Conservation (phyloP, 2,797 vertebrate genomes). For the Melanotaenia parkinsoni region DNA sequence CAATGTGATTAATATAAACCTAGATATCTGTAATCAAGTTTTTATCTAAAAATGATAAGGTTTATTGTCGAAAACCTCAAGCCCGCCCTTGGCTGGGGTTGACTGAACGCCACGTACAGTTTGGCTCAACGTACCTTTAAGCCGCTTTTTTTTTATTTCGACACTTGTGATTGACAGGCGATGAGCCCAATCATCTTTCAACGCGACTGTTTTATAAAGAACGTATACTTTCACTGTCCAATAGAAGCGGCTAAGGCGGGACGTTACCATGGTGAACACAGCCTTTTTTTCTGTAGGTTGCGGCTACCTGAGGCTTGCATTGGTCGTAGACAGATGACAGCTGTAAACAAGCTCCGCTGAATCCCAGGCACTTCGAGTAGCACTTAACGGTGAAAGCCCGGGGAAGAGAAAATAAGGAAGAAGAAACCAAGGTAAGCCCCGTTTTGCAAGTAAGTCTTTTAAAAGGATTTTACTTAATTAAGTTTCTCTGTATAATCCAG, state of each 20-base stretch:
- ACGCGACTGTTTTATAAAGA: conserved; percentile 54
- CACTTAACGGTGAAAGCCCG: conserved; percentile 1
- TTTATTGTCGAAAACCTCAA: not conserved
- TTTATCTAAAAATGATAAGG: not conserved
- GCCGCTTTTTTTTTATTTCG: not conserved
- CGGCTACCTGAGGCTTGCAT: conserved; percentile 35
- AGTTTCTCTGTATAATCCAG: not conserved
- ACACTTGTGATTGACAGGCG: conserved; percentile 57
- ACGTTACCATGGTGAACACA: conserved; percentile 64
- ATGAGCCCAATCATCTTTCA: conserved; percentile 64
- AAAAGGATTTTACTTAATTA: not conserved
- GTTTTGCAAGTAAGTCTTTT: not conserved
- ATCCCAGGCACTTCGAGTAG: conserved; percentile 18
- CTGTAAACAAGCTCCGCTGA: conserved; percentile 58
- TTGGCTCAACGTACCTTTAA: conserved; percentile 62
- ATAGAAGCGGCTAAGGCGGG: conserved; percentile 56
- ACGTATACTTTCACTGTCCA: conserved; percentile 47
- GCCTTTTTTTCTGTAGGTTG: conserved; percentile 40
- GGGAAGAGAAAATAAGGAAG: not conserved
- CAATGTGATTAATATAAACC: not conserved
- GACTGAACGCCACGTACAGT: conserved; percentile 68
- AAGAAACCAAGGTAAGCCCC: conserved; percentile 22
- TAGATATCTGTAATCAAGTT: not conserved
- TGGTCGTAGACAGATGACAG: conserved; percentile 43
- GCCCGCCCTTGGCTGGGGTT: conserved; percentile 21